Percentiles rank a stretch among this genome's conserved stretches.
Evolutionary conservation across 2,888 invertebrate species (phyloP).

Genomic region (Acrobasis suavella): DNA sequence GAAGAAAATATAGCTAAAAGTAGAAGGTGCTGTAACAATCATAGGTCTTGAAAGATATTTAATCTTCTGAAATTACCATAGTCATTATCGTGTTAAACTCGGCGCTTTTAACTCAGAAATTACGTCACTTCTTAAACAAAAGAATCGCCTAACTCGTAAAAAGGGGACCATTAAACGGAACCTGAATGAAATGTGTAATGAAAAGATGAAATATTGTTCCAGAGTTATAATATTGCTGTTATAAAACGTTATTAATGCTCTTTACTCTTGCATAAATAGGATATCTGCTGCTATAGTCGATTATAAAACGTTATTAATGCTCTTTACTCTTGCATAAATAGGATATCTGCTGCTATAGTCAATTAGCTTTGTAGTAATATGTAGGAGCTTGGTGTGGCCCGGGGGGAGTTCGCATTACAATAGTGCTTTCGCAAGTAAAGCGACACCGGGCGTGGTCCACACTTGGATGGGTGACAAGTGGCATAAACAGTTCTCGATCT

Average conservation of each 20-base stretch:
- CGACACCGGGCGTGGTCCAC: too few species aligned
- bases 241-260: not conserved
- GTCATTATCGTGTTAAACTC: not conserved
- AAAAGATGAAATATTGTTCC: not conserved
- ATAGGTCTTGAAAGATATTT: not conserved
- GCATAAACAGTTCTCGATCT: too few species aligned
- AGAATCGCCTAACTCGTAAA: constrained; percentile 1
- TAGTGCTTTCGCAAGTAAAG: too few species aligned
- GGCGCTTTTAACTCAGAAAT: not conserved
- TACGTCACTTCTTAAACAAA: not conserved
- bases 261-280: not conserved
- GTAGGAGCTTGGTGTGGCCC: too few species aligned
- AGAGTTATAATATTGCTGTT: not conserved
- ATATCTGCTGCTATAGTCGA: not conserved
- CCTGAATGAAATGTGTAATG: constrained; percentile 1
- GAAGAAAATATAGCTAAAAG: too few species aligned
- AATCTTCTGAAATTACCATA: not conserved
- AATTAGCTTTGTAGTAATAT: too few species aligned
- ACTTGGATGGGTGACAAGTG: too few species aligned
- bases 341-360: not conserved
- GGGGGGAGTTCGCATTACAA: too few species aligned
- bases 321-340: not conserved
- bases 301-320: not conserved
- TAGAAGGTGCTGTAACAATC: too few species aligned
- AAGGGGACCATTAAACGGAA: not conserved